phyloP scores from a whole-genome alignment of 1,140 invertebrate genomes.

The Oryzaephilus surinamensis region DNA sequence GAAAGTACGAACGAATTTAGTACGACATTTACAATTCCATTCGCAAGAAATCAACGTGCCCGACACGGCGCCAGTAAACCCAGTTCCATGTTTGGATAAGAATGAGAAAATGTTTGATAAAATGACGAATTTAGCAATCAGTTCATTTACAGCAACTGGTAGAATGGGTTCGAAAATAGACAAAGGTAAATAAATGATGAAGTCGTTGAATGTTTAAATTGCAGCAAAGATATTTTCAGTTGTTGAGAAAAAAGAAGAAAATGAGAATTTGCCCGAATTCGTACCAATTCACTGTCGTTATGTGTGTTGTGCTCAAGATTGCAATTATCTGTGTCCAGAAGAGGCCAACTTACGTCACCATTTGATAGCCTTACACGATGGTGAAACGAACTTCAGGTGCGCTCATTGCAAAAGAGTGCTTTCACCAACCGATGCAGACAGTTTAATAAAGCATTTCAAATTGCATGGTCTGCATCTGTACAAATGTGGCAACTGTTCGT shows the following conservation, averaged over 20 bases:
- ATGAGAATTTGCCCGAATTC: conserved; percentile 41
- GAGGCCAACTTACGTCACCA: conserved; percentile 61
- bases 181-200: conserved; percentile 7
- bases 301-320: conserved; percentile 56
- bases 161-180: conserved; percentile 20
- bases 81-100: conserved; percentile 64
- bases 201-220: not conserved
- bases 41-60: no score
- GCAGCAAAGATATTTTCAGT: conserved; percentile 22
- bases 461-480: conserved; percentile 62
- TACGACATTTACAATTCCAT: conserved; percentile 60
- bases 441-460: conserved; percentile 57
- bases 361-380: conserved; percentile 56
- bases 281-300: conserved; percentile 54
- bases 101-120: conserved; percentile 74
- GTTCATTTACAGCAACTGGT: conserved; percentile 39
- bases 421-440: conserved; percentile 20
- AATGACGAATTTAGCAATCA: conserved; percentile 69
- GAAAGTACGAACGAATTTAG: conserved; percentile 63
- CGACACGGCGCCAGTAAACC: conserved; percentile 58
- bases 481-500: conserved; percentile 55
- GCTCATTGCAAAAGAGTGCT: conserved; percentile 50
- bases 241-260: conserved; percentile 18
- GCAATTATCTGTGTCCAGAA: conserved; percentile 60
- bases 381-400: conserved; percentile 51